Conservation (phyloP, 2,113 vertebrate genomes). For the Thomomys bottae region DNA sequence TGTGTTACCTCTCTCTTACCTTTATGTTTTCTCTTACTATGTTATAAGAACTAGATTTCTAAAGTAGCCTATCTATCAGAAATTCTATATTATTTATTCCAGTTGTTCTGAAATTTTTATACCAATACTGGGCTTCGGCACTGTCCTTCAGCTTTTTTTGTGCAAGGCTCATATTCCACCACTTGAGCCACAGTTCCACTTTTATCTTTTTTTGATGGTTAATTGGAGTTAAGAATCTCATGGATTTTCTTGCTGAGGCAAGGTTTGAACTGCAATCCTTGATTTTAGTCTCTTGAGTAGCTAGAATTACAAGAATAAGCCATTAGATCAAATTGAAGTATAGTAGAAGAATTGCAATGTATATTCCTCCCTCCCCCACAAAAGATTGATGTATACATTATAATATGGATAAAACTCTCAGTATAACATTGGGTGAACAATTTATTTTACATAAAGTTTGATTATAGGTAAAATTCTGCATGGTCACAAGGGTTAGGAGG, state of each 20-base stretch:
- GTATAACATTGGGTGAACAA: background rate
- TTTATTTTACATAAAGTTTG: constrained; percentile 4
- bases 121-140: too few species aligned
- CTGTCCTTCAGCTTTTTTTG: too few species aligned
- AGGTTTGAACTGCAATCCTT: too few species aligned
- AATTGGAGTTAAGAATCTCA: too few species aligned
- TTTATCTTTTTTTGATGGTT: too few species aligned
- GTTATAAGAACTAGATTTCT: constrained; percentile 11
- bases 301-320: too few species aligned
- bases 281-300: too few species aligned
- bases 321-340: background rate
- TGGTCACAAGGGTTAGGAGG: background rate
- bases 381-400: background rate
- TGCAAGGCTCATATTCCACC: too few species aligned
- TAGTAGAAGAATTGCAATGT: background rate
- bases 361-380: background rate
- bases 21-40: background rate
- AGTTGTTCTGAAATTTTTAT: too few species aligned
- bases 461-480: background rate
- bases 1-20: constrained; percentile 16
- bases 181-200: too few species aligned
- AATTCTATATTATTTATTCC: background rate
- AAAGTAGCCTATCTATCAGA: constrained; percentile 21
- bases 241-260: too few species aligned
- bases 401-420: background rate